These are phyloP conservation scores for Cydia pomonella DNA, from an alignment of 1,140 invertebrate species.

Conservation along the genomic window DNA sequence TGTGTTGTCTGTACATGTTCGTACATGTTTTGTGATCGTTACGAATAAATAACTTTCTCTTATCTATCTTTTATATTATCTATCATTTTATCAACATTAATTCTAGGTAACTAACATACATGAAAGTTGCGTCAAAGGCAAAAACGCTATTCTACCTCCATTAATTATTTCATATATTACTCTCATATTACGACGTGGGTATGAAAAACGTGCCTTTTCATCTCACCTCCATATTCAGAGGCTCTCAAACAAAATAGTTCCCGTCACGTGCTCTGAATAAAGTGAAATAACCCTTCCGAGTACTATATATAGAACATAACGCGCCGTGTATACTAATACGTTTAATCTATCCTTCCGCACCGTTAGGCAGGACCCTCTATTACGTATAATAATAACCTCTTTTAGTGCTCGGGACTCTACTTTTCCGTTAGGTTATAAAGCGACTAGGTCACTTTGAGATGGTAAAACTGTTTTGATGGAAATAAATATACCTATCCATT, in stretches of 20 bases:
- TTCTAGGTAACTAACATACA: not conserved
- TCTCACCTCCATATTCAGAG: constrained; percentile 22
- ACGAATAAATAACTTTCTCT: too few relatives aligned
- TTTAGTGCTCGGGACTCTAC: constrained; percentile 34
- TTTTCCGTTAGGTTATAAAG: constrained; percentile 30
- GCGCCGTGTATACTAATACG: constrained; percentile 27
- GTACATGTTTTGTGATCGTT: too few relatives aligned
- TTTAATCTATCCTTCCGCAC: constrained; percentile 43
- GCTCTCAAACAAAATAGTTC: constrained; percentile 33
- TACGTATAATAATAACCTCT: constrained; percentile 36
- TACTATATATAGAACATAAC: constrained; percentile 13
- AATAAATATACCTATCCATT: not conserved
- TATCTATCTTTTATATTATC: too few relatives aligned
- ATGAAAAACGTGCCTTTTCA: constrained; percentile 18
- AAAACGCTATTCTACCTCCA: not conserved
- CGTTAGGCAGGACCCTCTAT: constrained; percentile 36
- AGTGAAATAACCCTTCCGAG: constrained; percentile 7
- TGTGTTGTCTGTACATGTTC: too few relatives aligned
- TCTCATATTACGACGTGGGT: not conserved
- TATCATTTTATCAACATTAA: not conserved
- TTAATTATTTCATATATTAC: constrained; percentile 1
- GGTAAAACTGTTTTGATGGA: constrained; percentile 6
- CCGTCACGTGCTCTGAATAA: constrained; percentile 28
- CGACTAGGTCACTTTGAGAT: constrained; percentile 9
- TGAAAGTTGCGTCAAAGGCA: not conserved